Evolutionary conservation across 1,140 invertebrate species (phyloP).

Genomic region (Drosophila ercepeae): DNA sequence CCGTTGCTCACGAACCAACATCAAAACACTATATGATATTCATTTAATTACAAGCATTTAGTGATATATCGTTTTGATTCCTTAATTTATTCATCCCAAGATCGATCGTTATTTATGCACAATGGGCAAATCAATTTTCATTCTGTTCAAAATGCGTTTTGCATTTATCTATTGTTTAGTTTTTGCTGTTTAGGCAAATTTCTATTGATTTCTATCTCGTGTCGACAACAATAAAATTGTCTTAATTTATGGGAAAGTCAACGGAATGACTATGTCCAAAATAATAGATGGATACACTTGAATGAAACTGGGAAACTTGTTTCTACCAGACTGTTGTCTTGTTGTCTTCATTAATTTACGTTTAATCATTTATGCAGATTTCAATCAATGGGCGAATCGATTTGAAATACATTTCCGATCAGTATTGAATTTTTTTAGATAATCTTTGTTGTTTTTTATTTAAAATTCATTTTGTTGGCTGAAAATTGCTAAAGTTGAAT

Average conservation of each 20-base stretch:
- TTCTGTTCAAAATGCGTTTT: conserved; percentile 53
- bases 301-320: conserved; percentile 60
- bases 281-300: conserved; percentile 33
- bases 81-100: conserved; percentile 45
- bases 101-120: conserved; percentile 63
- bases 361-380: conserved; percentile 80
- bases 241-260: conserved; percentile 77
- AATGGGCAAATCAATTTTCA: conserved; percentile 72
- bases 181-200: conserved; percentile 78
- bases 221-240: conserved; percentile 80
- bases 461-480: conserved; percentile 31
- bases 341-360: conserved; percentile 72
- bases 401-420: conserved; percentile 71
- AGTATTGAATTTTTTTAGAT: conserved; percentile 41
- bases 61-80: conserved; percentile 51
- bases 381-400: conserved; percentile 66
- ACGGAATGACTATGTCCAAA: conserved; percentile 37
- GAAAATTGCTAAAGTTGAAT: conserved; percentile 19
- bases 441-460: too few species aligned
- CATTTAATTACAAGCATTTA: conserved; percentile 54
- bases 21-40: conserved; percentile 33
- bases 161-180: conserved; percentile 35
- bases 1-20: conserved; percentile 20
- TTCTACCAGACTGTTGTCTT: conserved; percentile 35
- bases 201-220: conserved; percentile 73